Evolutionary conservation across 2,113 vertebrate genomes (phyloP), one percentile per base, ranked within the genome.

Genomic region (Neofelis nebulosa): DNA sequence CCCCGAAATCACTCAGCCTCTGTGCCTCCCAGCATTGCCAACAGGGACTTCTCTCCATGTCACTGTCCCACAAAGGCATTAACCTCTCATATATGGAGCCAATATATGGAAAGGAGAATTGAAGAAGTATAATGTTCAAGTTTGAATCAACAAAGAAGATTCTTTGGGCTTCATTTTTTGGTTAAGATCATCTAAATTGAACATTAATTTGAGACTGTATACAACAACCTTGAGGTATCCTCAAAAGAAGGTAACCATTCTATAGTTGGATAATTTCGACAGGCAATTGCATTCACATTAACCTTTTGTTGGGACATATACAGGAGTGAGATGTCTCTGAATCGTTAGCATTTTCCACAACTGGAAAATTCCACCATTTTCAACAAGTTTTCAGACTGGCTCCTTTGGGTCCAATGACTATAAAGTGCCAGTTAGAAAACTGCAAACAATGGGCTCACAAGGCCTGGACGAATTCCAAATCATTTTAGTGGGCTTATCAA

Each of bases 381-480:
- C 83, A 93, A 48, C 84, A 36, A 50, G 10, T 41, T 61, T 89
- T 84, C 81, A 55, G 91, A 74, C 88, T 61, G 8, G 66, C 29
- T 92, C 73, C 83, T 91, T 83, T 50, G 48, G 52, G 92, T 74
- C 74, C 89, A 73, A 68, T 79, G 68, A 92, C 86, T 94, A 23
- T 27, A 65, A 89, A 95, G 83, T 57, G 45, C 48, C 61, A 50
- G 68, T 91, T 79, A 89, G 31, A 95, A 94, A 94, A 82, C 15
- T 68, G 68, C 68, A 93, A 74, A 95, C 97, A 94, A 91, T 87
- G 52, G 93, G 27, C 73, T 97, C 92, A 95, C 38, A 57, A 97
- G 97, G 68, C 48, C 66, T 97, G 94, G 92, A 84, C n/a, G 94
- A 83, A 92, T 97, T 96, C 83, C 96, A 91, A 94, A 86, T 96